A percentile compares a stretch with the other conserved stretches of the same genome.
Evolutionary conservation across 2,888 invertebrate genomes (phyloP).

Genomic region (Encarsia formosa): DNA sequence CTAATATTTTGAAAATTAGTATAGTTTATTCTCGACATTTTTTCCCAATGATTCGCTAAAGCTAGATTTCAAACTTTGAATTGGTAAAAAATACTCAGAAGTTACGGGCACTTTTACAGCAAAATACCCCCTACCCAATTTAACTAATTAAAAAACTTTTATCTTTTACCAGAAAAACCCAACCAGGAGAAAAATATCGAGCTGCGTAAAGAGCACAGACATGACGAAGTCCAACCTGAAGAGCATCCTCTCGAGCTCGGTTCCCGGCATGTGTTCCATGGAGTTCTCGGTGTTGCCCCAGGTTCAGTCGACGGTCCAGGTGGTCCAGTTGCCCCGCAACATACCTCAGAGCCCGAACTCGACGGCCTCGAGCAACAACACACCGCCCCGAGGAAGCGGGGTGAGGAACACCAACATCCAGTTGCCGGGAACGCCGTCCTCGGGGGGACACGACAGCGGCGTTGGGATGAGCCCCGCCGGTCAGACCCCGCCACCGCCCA

Average conservation of each 20-base stretch:
- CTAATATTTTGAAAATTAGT: too few species aligned
- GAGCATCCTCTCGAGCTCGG: constrained; percentile 52
- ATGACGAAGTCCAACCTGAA: constrained; percentile 37
- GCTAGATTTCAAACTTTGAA: too few species aligned
- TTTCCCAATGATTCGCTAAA: too few species aligned
- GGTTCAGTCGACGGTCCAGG: constrained; percentile 55
- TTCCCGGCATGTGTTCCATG: constrained; percentile 59
- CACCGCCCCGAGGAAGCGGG: constrained; percentile 44
- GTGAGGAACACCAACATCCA: constrained; percentile 44
- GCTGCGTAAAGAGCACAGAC: too few species aligned
- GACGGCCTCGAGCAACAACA: constrained; percentile 35
- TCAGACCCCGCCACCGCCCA: constrained; percentile 45
- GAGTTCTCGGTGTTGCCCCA: constrained; percentile 59
- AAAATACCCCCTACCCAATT: too few species aligned
- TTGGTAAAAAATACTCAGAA: too few species aligned
- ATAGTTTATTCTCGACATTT: too few species aligned
- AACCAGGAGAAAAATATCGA: too few species aligned
- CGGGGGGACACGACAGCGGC: constrained; percentile 48
- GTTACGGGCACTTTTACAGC: too few species aligned
- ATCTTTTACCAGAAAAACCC: too few species aligned
- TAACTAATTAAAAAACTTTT: too few species aligned
- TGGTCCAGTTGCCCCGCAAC: constrained; percentile 57
- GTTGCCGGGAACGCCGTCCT: constrained; percentile 47
- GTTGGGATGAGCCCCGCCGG: constrained; percentile 50
- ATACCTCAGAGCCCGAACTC: constrained; percentile 45